Percentiles rank a stretch among this genome's conserved stretches.
phyloP scores from a whole-genome alignment of 2,797 vertebrate species.

The Gallirallus australis region DNA sequence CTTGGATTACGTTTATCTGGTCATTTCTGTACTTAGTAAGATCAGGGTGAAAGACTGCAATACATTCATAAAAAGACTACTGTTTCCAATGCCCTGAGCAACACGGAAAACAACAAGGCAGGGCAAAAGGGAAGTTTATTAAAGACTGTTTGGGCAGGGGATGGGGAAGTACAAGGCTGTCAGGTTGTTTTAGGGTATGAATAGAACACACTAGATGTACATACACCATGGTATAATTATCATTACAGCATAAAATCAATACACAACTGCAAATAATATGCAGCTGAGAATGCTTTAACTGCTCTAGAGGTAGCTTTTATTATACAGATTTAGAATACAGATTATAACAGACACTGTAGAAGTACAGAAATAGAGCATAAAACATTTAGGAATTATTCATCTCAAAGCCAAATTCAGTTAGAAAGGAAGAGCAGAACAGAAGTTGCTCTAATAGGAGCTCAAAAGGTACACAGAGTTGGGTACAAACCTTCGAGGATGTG shows the following conservation, averaged over 20 bases:
- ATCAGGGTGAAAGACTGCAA: neutral
- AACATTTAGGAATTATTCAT: neutral
- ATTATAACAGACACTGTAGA: neutral
- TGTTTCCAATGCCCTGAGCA: neutral
- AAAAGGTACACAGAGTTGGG: neutral
- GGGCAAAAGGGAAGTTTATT: neutral
- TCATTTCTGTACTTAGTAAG: neutral
- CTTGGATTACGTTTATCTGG: neutral
- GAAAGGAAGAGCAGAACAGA: neutral
- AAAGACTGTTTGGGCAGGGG: neutral
- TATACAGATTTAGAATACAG: neutral
- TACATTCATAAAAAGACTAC: neutral
- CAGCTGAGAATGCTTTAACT: neutral
- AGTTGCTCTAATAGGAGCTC: neutral
- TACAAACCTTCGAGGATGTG: slow-evolving; percentile 94
- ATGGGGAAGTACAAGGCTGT: neutral
- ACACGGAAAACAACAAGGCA: neutral
- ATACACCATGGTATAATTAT: neutral
- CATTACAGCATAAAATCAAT: neutral
- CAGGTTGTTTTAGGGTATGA: neutral
- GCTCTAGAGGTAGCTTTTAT: neutral
- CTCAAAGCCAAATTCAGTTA: neutral
- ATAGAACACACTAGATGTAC: neutral
- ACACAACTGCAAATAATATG: neutral
- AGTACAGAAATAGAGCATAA: neutral